Evolutionary conservation across 2,888 invertebrate genomes (phyloP), one percentile per base, ranked within the genome.

Genomic region (Eupeodes luniger): DNA sequence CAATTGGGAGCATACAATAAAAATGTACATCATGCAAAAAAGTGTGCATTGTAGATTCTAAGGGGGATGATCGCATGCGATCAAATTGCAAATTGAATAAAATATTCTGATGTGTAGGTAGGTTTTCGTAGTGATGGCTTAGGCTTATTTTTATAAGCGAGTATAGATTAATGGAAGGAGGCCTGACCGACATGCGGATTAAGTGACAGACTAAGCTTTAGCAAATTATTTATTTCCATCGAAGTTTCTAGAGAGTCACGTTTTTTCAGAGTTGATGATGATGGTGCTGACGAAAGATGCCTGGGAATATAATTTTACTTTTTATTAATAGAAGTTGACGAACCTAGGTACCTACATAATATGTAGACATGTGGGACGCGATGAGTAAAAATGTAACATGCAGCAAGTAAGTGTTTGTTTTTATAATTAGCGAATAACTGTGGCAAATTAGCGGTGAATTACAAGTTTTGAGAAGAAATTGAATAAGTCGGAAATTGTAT

Each of bases 1-100:
- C 19, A 62, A 67, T 82, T 82, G 61, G 67, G 72, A 51, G 51
- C 69, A 70, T 5, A 51, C 51, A 5, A 59, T 4, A 36, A 2
- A 9, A 40, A 27, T 27, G 9, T 19, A 27, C 19, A 47, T 4
- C 11, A 27, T 55, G 11, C 55, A 19, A 55, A 55, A 19, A 55
- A 55, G 11, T 19, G 27, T 19, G 19, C 19, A 19, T 57, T 36
- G 44, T n/a, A 40, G 16, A 36, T 12, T 34, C 10, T 5, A 53
- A 51, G 16, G 36, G 83, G 82, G 78, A 78, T 75, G 69, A 75
- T 62, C 40, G 74, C 12, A 47, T 12, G 19, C 61, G 61, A 81
- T 76, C 77, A 47, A 70, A 51, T 85, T 81, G 76, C 82, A 83
- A 83, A 83, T 87, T 86, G 78, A 83, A 86, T 83, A 86, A 86